phyloP scores from a whole-genome alignment of 1,140 invertebrate species.

The Apis laboriosa region DNA sequence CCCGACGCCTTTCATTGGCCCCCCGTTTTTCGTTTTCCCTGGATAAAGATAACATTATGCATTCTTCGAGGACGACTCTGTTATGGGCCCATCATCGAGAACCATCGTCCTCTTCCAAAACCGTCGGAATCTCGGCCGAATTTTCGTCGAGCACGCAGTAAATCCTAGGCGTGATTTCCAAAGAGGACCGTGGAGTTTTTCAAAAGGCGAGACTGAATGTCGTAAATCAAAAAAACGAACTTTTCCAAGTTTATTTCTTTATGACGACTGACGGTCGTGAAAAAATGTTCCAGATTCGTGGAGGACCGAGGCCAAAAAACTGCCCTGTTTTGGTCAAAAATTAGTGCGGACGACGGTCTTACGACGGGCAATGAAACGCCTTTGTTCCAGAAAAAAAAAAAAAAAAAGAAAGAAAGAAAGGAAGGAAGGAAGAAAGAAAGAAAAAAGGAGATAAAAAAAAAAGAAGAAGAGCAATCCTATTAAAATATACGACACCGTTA shows the following conservation, averaged over 20 bases:
- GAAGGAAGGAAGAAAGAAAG: neutral
- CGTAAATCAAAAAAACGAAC: constrained; percentile 36
- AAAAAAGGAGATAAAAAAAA: constrained; percentile 29
- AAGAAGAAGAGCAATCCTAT: constrained; percentile 61
- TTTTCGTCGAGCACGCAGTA: neutral
- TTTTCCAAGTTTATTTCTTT: constrained; percentile 68
- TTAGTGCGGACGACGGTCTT: constrained; percentile 60
- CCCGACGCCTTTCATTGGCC: neutral
- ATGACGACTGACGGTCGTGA: constrained; percentile 44
- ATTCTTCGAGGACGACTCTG: neutral
- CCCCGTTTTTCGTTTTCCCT: neutral
- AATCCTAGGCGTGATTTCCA: too few relatives aligned
- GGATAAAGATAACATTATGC: constrained; percentile 24
- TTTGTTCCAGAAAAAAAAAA: neutral
- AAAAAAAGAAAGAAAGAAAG: neutral
- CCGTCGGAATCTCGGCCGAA: too few relatives aligned
- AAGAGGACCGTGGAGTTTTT: too few relatives aligned
- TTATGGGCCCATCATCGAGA: neutral
- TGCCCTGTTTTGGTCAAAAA: constrained; percentile 77
- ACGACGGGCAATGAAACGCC: constrained; percentile 48
- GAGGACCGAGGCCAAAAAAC: constrained; percentile 62
- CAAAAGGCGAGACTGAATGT: too few relatives aligned
- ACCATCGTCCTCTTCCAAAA: neutral
- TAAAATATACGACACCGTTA: constrained; percentile 77
- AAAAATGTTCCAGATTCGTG: constrained; percentile 67